phyloP scores from a whole-genome alignment of 23 tunicate genomes.

The Clavelina lepadiformis region DNA sequence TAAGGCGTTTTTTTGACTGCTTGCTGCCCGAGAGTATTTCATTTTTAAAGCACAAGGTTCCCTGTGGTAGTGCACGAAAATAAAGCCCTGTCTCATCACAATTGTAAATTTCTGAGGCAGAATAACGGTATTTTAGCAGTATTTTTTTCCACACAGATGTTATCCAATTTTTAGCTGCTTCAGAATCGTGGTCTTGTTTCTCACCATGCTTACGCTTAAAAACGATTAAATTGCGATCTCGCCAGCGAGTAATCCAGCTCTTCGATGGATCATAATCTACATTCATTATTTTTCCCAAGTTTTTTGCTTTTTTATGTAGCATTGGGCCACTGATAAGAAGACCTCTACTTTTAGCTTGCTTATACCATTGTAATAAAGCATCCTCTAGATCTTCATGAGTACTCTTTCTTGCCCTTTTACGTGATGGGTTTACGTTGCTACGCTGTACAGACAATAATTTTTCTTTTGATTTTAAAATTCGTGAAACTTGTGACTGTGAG shows the following conservation, averaged over 20 bases:
- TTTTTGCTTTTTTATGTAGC: conserved; percentile 23
- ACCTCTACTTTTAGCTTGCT: conserved; percentile 23
- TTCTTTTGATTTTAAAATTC: conserved; percentile 15
- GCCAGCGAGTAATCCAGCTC: conserved; percentile 26
- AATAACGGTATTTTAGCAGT: conserved; percentile 4
- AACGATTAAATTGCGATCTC: conserved; percentile 13
- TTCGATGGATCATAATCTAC: conserved; percentile 23
- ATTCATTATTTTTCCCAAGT: conserved; percentile 16
- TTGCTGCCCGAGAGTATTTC: conserved; percentile 13
- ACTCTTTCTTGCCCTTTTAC: conserved; percentile 20
- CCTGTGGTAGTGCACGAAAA: conserved; percentile 6
- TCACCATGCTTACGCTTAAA: conserved; percentile 22
- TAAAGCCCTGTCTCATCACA: conserved; percentile 32
- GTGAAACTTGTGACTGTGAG: conserved; percentile 28
- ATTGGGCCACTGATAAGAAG: conserved; percentile 22
- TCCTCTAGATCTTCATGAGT: conserved; percentile 12
- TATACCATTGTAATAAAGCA: conserved; percentile 17
- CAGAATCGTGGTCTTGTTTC: conserved; percentile 17
- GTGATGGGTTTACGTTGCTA: conserved; percentile 15
- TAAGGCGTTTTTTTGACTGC: conserved; percentile 12
- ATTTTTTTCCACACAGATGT: conserved; percentile 17
- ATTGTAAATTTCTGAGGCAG: conserved; percentile 27
- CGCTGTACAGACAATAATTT: conserved; percentile 15
- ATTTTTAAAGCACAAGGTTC: conserved; percentile 13
- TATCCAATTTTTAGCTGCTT: conserved; percentile 19